phyloP scores from a whole-genome alignment of 1,140 invertebrate species.

The Pectinophora gossypiella region DNA sequence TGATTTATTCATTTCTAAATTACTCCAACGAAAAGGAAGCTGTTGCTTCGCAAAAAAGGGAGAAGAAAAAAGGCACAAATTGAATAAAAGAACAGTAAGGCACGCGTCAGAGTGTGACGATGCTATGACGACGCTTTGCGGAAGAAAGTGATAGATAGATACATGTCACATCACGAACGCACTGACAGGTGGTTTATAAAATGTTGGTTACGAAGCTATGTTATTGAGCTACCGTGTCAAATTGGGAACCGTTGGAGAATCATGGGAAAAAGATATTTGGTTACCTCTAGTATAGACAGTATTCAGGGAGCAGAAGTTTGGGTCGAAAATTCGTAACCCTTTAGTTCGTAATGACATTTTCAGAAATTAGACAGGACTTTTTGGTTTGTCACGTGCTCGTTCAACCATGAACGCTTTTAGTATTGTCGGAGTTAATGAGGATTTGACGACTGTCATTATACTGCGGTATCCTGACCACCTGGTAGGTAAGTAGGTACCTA shows the following conservation, averaged over 20 bases:
- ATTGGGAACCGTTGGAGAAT: slow-evolving; percentile 17
- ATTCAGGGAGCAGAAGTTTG: background rate
- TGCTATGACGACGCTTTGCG: slow-evolving; percentile 30
- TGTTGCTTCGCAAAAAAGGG: slow-evolving; percentile 38
- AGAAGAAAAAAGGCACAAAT: slow-evolving; percentile 33
- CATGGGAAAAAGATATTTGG: slow-evolving; percentile 20
- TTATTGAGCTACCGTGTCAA: slow-evolving; percentile 37
- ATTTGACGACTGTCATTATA: background rate
- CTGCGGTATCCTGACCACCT: too few species aligned
- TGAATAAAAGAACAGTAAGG: slow-evolving; percentile 32
- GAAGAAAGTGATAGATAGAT: slow-evolving; percentile 51
- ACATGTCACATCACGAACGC: slow-evolving; percentile 28
- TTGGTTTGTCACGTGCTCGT: background rate
- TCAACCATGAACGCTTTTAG: background rate
- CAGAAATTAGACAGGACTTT: background rate
- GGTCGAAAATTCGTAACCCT: background rate
- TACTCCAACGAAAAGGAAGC: slow-evolving; percentile 56
- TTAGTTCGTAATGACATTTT: background rate
- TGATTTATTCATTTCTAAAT: slow-evolving; percentile 61
- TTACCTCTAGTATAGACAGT: background rate
- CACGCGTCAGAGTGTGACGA: slow-evolving; percentile 54
- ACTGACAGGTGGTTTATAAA: slow-evolving; percentile 34
- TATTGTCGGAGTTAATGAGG: background rate
- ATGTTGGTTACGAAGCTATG: slow-evolving; percentile 25
- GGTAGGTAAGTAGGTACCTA: too few species aligned